Base-by-base conservation (phyloP, 2,888 invertebrate species). In the Caenorhabditis macrosperma region DNA sequence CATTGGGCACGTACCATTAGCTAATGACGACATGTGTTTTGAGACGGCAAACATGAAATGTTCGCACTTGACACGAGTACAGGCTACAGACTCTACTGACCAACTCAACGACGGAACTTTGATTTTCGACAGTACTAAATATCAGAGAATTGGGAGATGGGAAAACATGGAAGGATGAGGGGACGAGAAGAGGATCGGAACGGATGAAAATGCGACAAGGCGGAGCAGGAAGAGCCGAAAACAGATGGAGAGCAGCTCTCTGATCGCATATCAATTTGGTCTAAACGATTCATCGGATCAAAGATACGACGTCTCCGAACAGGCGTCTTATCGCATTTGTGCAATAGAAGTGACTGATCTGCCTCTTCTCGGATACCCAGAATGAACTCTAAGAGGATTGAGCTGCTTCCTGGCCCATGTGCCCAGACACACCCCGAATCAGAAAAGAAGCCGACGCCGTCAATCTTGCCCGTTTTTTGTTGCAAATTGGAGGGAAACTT, bases 11-110 rank as follows among this genome's bases (percentile, higher is more conserved):
- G 38, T 38, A 38, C 38, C 38, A 12, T 59, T 26, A 7, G 38
- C 20, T 46, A 46, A 60, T 60, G 60, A 60, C 46, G 60, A 46
- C 24, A 59, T n/a, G 15, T 59, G 59, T 59, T 59, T 26, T 41
- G n/a, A 59, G 24, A 41, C 10, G 10, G 9, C 15, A 38, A 38
- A 33, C 33, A 33, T 33, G 33, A 33, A 33, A 33, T 33, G 12
- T 5, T 3, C 6, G 38, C 38, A 38, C 38, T 38, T 38, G 38
- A 2, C 3, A 12, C 38, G 9, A 38, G 38, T 38, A 12, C 38
- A 38, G 12, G 38, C 38, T 38, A 38, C 38, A 38, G 38, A 38
- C 38, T 38, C 38, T 38, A 38, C 38, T 38, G 38, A 38, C 5
- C 20, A n/a, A 55, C 17, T 33, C 20, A 6, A 33, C 30, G 15